Base-by-base conservation (phyloP, 2,888 invertebrate species). In the Agrotis exclamationis region DNA sequence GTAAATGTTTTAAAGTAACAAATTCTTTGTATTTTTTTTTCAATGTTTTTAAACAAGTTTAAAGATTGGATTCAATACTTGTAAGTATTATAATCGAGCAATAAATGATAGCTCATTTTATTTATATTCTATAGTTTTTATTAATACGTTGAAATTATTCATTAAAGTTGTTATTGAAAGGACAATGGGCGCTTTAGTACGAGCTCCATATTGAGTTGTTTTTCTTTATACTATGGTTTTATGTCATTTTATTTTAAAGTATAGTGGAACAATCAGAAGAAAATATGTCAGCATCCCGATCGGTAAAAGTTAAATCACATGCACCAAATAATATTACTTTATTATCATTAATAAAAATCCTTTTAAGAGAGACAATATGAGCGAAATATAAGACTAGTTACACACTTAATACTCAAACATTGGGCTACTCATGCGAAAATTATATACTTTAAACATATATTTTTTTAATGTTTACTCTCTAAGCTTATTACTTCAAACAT, bases 331-430 rank as follows among this genome's bases (percentile, higher is more conserved):
- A 22, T 72, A 70, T 60, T 56, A 39, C 9, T 50, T 78, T 44
- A 50, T 74, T 44, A 24, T n/a, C n/a, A 74, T 54, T 54, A 53
- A 22, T 56, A 28, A 69, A 75, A 67, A 71, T 69, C 66, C 45
- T 71, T 47, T 47, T 69, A 57, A 65, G 70, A 76, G 53, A 71
- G 70, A 74, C 63, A 64, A 51, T 75, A 82, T 56, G 51, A 77
- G 51, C 24, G 33, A 70, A 80, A 70, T 74, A 77, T 76, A 81
- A 82, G 85, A 84, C 78, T 80, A 83, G 87, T 74, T 71, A 67
- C 82, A 86, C 81, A 83, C 76, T 75, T 83, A 72, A 83, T 71
- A 82, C 60, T 80, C 60, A 56, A 69, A 76, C 48, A 56, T 45
- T 16, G 48, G 39, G 53, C 69, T 68, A 62, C 53, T 65, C 81